Evolutionary conservation across 2,113 vertebrate genomes (phyloP).

Genomic region (Calcarius ornatus): DNA sequence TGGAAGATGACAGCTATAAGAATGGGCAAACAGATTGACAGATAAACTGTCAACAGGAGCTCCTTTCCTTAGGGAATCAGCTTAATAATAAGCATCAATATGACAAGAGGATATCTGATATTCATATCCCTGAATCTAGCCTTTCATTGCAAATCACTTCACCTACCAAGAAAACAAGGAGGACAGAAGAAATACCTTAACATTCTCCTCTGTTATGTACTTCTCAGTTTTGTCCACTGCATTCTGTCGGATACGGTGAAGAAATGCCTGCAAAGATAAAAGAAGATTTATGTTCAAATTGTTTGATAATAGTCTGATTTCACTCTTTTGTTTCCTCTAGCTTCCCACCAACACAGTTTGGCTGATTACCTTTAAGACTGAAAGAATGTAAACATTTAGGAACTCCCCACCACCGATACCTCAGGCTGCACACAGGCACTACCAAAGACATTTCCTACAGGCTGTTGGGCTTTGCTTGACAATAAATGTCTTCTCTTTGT

Average conservation of each 20-base stretch:
- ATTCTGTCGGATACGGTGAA: conserved; percentile 91
- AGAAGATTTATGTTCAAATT: neutral
- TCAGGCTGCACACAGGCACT: neutral
- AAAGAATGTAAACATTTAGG: neutral
- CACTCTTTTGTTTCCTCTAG: neutral
- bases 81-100: neutral
- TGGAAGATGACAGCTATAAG: neutral
- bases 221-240: conserved; percentile 85
- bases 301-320: neutral
- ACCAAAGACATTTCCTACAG: neutral
- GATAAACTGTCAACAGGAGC: neutral
- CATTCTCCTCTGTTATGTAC: conserved; percentile 92
- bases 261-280: conserved; percentile 82
- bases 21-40: neutral
- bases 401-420: neutral
- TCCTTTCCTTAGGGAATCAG: neutral
- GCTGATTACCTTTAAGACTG: neutral
- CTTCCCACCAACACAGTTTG: neutral
- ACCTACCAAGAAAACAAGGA: neutral
- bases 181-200: conserved; percentile 81
- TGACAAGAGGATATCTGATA: neutral
- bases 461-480: neutral
- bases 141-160: neutral
- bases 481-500: neutral
- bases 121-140: neutral